Evolutionary conservation across 1,140 invertebrate species (phyloP).

Genomic region (Neotoxoptera formosana): DNA sequence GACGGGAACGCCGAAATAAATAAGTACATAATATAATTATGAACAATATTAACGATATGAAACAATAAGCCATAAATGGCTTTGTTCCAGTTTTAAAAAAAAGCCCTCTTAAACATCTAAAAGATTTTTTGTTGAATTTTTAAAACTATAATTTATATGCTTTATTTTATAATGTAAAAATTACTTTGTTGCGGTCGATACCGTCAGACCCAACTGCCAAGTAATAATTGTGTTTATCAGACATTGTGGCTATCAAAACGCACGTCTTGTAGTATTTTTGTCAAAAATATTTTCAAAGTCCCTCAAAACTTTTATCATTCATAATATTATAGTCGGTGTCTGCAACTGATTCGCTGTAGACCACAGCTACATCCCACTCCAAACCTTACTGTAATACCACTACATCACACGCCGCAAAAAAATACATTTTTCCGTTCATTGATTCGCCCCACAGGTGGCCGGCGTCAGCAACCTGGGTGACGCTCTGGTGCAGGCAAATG

Average conservation of each 20-base stretch:
- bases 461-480: not conserved
- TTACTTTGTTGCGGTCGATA: not conserved
- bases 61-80: too few species aligned
- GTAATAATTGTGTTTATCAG: not conserved
- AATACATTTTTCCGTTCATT: not conserved
- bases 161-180: not conserved
- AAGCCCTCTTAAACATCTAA: not conserved
- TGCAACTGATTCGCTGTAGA: not conserved
- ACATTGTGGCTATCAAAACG: not conserved
- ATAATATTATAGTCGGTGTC: too few species aligned
- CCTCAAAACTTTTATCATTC: not conserved
- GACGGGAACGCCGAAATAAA: not conserved
- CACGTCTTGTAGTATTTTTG: not conserved
- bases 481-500: constrained; percentile 26
- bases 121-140: not conserved
- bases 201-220: not conserved
- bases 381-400: too few species aligned
- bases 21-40: too few species aligned
- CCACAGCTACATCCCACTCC: too few species aligned
- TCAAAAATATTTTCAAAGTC: not conserved
- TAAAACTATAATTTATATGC: not conserved
- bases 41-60: too few species aligned
- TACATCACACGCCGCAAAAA: not conserved
- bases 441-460: not conserved
- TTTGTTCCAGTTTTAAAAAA: not conserved